A percentile compares a stretch with the other conserved stretches of the same genome.
Conservation (phyloP, 2,113 vertebrate genomes). For the Bufo bufo region DNA sequence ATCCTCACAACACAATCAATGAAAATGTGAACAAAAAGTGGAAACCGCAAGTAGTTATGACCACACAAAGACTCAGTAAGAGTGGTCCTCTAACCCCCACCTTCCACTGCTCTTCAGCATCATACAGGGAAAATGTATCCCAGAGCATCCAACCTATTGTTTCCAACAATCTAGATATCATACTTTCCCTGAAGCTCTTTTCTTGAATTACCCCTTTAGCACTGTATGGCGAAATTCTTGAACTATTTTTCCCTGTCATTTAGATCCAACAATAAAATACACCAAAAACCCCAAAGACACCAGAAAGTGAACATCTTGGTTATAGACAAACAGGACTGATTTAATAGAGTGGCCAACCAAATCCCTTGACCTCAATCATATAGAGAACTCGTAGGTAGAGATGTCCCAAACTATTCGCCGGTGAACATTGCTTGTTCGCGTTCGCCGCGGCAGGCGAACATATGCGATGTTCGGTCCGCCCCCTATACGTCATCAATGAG, state of each 20-base stretch:
- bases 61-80: slow-evolving; percentile 43
- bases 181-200: background rate
- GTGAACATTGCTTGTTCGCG: too few species aligned
- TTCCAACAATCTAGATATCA: background rate
- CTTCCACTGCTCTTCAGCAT: background rate
- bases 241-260: too few species aligned
- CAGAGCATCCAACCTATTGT: background rate
- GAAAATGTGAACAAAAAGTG: slow-evolving; percentile 76
- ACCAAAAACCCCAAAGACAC: too few species aligned
- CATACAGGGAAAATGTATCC: background rate
- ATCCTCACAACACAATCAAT: slow-evolving; percentile 81
- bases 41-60: slow-evolving; percentile 60
- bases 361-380: too few species aligned
- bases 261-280: background rate
- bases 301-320: too few species aligned
- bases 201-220: background rate
- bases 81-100: background rate
- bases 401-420: too few species aligned
- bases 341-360: too few species aligned
- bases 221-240: background rate
- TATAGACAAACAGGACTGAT: too few species aligned
- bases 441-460: too few species aligned
- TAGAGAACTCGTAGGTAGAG: too few species aligned
- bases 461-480: too few species aligned
- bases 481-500: too few species aligned